Percentiles rank a stretch among this genome's conserved stretches.
These are phyloP conservation scores for Parthenolecanium corni DNA, from an alignment of 2,888 invertebrate species.

Conservation along the genomic window DNA sequence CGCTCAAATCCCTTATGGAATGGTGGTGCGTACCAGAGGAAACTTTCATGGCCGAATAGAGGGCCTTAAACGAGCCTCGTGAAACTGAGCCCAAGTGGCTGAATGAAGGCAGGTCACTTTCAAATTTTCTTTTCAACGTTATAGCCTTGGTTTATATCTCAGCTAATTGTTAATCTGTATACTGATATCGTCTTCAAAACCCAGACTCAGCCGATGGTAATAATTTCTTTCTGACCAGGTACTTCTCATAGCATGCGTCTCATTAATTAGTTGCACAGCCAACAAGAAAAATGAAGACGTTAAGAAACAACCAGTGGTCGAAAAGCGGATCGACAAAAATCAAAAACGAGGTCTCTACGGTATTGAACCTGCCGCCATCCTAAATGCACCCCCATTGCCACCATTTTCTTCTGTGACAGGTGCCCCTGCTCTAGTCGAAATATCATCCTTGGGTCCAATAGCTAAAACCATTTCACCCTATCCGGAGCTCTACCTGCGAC, in stretches of 20 bases:
- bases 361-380: background rate
- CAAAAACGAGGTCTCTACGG: conserved; percentile 23
- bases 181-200: background rate
- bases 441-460: background rate
- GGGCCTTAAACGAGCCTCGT: too few relatives aligned
- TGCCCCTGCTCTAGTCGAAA: background rate
- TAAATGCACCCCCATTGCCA: conserved; percentile 13
- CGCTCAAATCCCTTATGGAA: too few relatives aligned
- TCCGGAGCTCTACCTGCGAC: conserved; percentile 8
- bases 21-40: too few relatives aligned
- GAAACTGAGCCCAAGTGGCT: too few relatives aligned
- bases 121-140: too few relatives aligned
- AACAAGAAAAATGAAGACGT: background rate
- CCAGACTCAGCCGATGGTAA: too few relatives aligned
- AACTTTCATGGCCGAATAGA: too few relatives aligned
- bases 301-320: background rate
- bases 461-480: background rate
- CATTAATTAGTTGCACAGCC: background rate
- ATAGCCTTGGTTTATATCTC: too few relatives aligned
- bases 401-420: background rate
- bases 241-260: background rate
- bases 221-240: background rate
- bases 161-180: background rate
- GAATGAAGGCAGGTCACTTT: too few relatives aligned
- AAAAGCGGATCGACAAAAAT: conserved; percentile 9